A percentile compares a stretch with the other conserved stretches of the same genome.
phyloP scores from a whole-genome alignment of 53 echinoderm and acorn worm genomes.

The Temnopleurus reevesii region DNA sequence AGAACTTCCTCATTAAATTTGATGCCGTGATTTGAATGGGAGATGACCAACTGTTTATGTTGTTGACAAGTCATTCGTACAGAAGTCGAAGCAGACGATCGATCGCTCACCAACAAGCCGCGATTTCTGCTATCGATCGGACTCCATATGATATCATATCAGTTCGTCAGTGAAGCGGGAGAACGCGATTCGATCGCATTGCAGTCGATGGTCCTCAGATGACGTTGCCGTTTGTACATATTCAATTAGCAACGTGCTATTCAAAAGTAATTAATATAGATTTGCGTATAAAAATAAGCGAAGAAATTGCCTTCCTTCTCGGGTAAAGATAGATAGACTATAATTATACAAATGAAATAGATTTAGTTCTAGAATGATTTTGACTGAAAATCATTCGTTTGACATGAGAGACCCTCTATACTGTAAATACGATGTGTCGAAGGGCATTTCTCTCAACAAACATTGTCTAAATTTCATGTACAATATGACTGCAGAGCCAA shows the following conservation, averaged over 20 bases:
- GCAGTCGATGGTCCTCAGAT: background rate
- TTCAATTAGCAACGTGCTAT: background rate
- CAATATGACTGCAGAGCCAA: too few relatives aligned
- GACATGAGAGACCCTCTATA: too few relatives aligned
- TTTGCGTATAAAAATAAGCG: too few relatives aligned
- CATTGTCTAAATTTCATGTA: too few relatives aligned
- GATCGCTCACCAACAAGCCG: background rate
- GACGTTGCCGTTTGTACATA: background rate
- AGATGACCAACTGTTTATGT: constrained; percentile 8
- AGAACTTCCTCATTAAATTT: background rate
- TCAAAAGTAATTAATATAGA: too few relatives aligned
- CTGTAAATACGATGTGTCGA: too few relatives aligned
- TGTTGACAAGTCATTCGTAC: background rate
- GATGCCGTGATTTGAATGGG: background rate
- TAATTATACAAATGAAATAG: too few relatives aligned
- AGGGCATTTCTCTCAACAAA: too few relatives aligned
- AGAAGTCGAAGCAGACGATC: constrained; percentile 1
- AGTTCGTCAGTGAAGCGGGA: background rate
- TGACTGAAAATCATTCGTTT: too few relatives aligned
- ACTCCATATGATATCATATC: constrained; percentile 10
- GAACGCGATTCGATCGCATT: background rate
- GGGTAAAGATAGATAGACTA: too few relatives aligned
- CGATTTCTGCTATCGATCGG: background rate
- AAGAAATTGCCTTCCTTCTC: too few relatives aligned
- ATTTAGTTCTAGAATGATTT: too few relatives aligned